Conservation (phyloP, 2,888 invertebrate genomes). For the Belgica antarctica region DNA sequence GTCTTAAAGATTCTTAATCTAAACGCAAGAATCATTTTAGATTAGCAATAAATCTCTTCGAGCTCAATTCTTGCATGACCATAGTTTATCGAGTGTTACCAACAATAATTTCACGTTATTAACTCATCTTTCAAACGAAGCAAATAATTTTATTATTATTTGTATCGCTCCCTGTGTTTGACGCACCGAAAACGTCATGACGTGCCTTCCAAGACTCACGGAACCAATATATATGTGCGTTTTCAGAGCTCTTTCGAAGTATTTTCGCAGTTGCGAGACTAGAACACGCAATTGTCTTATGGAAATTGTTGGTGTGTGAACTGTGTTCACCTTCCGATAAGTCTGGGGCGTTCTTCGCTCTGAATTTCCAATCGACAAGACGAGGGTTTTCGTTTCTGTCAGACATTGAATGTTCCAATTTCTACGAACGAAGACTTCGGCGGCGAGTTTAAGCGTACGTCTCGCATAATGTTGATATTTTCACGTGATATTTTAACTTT, state of each 20-base stretch:
- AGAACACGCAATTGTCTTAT: constrained; percentile 31
- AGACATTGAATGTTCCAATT: neutral
- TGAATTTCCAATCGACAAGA: constrained; percentile 6
- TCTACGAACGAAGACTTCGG: constrained; percentile 4
- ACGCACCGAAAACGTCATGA: neutral
- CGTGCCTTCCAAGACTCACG: neutral
- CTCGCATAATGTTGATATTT: constrained; percentile 25
- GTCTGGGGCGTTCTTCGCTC: constrained; percentile 1
- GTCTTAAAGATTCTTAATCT: no score
- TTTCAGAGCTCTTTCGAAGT: neutral
- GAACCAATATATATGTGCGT: constrained; percentile 2
- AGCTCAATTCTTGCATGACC: no score
- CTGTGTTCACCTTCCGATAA: constrained; percentile 27
- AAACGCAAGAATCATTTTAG: no score
- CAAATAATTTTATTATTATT: no score
- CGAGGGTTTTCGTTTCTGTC: constrained; percentile 22
- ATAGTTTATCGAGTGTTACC: no score
- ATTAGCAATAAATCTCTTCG: no score
- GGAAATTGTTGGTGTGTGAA: constrained; percentile 30
- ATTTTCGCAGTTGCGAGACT: constrained; percentile 10
- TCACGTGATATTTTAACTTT: no score
- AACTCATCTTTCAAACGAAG: no score
- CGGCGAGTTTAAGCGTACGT: constrained; percentile 9
- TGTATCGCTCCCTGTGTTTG: neutral
- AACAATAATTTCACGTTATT: no score